phyloP scores from a whole-genome alignment of 2,888 invertebrate genomes.

The Sphaerophoria taeniata region DNA sequence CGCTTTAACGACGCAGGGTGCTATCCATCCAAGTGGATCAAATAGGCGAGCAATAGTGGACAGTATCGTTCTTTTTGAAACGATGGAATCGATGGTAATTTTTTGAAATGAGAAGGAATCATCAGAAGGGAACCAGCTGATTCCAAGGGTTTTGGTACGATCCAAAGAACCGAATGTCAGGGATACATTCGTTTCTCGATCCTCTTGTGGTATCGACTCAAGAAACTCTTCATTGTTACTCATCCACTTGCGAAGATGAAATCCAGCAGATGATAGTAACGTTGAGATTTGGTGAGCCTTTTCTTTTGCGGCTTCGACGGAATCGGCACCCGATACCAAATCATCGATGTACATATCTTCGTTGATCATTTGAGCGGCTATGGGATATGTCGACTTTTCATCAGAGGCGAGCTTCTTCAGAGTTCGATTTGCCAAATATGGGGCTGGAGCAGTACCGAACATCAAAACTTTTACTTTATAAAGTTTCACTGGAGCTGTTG shows the following conservation, averaged over 20 bases:
- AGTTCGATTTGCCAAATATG: slow-evolving; percentile 3
- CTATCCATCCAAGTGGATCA: not conserved
- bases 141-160: too few species aligned
- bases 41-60: not conserved
- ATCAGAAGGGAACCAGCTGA: too few species aligned
- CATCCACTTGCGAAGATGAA: too few species aligned
- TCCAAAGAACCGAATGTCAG: too few species aligned
- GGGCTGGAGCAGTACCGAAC: slow-evolving; percentile 17
- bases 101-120: too few species aligned
- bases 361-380: slow-evolving; percentile 1
- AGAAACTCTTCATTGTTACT: not conserved
- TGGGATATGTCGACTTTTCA: too few species aligned
- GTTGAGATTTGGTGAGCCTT: slow-evolving; percentile 22
- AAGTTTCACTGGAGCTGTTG: not conserved
- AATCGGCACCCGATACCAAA: not conserved
- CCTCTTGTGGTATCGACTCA: not conserved
- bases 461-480: slow-evolving; percentile 2
- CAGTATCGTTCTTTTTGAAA: slow-evolving; percentile 13
- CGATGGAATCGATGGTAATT: not conserved
- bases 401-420: too few species aligned
- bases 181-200: too few species aligned
- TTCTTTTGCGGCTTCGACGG: not conserved
- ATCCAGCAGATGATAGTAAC: not conserved
- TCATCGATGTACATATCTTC: not conserved
- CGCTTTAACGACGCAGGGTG: not conserved